Evolutionary conservation across 2,888 invertebrate species (phyloP).

Genomic region (Heliothis peltigera): DNA sequence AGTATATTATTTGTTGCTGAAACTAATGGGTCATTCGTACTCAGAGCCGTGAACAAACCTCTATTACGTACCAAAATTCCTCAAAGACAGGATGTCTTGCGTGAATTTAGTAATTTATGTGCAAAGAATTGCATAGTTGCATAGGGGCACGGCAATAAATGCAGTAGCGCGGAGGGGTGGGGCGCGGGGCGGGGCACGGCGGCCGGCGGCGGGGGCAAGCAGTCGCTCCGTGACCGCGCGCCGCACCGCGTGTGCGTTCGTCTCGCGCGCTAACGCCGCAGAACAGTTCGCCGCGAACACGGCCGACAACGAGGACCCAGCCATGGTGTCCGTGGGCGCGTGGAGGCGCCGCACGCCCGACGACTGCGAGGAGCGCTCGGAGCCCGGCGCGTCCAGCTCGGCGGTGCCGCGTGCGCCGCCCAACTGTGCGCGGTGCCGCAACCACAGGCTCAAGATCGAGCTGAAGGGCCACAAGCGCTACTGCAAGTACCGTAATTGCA

Average conservation of each 20-base stretch:
- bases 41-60: background rate
- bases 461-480: constrained; percentile 98
- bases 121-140: constrained; percentile 68
- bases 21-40: background rate
- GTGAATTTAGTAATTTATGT: constrained; percentile 36
- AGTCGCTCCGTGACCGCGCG: constrained; percentile 86
- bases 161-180: constrained; percentile 75
- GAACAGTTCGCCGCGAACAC: constrained; percentile 81
- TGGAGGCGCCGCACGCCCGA: constrained; percentile 87
- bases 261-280: constrained; percentile 86
- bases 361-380: constrained; percentile 86
- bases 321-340: constrained; percentile 86
- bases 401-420: constrained; percentile 94
- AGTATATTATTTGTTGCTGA: background rate
- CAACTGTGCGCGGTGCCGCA: constrained; percentile 97
- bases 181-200: constrained; percentile 75
- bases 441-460: constrained; percentile 96
- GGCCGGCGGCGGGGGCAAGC: constrained; percentile 73
- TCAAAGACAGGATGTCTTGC: constrained; percentile 24
- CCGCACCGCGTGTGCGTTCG: constrained; percentile 73
- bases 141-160: constrained; percentile 83
- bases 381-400: constrained; percentile 88
- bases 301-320: constrained; percentile 70
- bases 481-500: constrained; percentile 95
- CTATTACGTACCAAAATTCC: constrained; percentile 1